A percentile compares a stretch with the other conserved stretches of the same genome.
Conservation (phyloP, 2,113 vertebrate genomes). For the Antechinus flavipes region DNA sequence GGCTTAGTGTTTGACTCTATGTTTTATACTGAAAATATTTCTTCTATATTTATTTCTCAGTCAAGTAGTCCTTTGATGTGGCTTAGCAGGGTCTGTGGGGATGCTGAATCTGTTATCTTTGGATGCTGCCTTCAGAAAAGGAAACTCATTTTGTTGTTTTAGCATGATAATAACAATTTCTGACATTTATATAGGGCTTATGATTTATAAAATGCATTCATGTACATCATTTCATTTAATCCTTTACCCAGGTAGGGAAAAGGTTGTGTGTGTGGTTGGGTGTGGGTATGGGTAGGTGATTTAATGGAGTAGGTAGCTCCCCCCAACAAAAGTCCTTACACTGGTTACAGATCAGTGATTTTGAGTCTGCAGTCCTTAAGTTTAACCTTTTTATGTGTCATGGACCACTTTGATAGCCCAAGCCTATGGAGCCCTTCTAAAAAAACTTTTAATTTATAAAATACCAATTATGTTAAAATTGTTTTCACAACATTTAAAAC, state of each 20-base stretch:
- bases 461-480: not conserved
- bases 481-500: not conserved
- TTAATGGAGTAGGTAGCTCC: not conserved
- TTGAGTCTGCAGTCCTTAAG: not conserved
- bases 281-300: not conserved
- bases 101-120: not conserved
- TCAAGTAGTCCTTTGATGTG: not conserved
- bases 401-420: not conserved
- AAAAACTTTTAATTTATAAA: not conserved
- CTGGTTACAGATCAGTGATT: not conserved
- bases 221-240: not conserved
- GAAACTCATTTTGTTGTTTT: slow-evolving; percentile 2
- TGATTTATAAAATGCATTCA: not conserved
- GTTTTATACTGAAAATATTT: slow-evolving; percentile 63
- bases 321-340: not conserved
- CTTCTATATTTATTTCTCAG: slow-evolving; percentile 50
- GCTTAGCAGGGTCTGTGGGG: not conserved
- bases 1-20: slow-evolving; percentile 51
- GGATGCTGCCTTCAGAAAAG: not conserved
- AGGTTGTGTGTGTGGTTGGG: not conserved
- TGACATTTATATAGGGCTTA: not conserved
- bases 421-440: not conserved
- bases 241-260: not conserved
- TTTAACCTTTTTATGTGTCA: not conserved
- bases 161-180: not conserved